Evolutionary conservation across 1,140 invertebrate genomes (phyloP), one percentile per base, ranked within the genome.

Genomic region (Drosophila fuyamai): DNA sequence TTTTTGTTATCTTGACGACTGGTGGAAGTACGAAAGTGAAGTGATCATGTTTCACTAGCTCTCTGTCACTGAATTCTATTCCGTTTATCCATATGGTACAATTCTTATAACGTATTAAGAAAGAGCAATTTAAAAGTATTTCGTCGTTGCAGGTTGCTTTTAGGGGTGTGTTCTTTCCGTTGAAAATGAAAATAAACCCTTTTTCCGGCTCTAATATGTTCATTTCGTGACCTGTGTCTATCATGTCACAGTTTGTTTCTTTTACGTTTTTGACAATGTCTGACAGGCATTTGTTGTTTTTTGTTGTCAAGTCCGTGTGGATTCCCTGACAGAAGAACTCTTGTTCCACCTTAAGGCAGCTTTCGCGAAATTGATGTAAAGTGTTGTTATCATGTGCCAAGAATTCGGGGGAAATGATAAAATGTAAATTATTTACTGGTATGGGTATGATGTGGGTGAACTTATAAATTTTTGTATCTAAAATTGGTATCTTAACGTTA

Each of bases 161-260:
- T 13, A 4, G 38, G 38, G 38, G 1, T 8, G 38, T 9, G 38
- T 40, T 40, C 38, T 50, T 50, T 27, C 13, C 27, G 18, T 50
- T 32, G 47, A 50, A 50, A 50, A 50, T 50, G 10, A 50, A 50
- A 27, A 47, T 47, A 47, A 47, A 47, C 8, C 46, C 46, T 8
- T 47, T n/a, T 40, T 0, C 4, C 10, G 10, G n/a, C n/a, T n/a
- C n/a, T n/a, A n/a, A n/a, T n/a, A n/a, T n/a, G n/a, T n/a, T n/a
- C n/a, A n/a, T n/a, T n/a, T n/a, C n/a, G n/a, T n/a, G n/a, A n/a
- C n/a, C n/a, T n/a, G n/a, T n/a, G n/a, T n/a, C n/a, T n/a, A n/a
- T n/a, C n/a, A n/a, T n/a, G n/a, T n/a, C n/a, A n/a, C n/a, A n/a
- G n/a, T n/a, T n/a, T n/a, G n/a, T n/a, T n/a, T n/a, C n/a, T n/a